These are phyloP conservation scores for Chymomyza procnemis DNA, from an alignment of 2,888 invertebrate genomes.

Conservation along the genomic window DNA sequence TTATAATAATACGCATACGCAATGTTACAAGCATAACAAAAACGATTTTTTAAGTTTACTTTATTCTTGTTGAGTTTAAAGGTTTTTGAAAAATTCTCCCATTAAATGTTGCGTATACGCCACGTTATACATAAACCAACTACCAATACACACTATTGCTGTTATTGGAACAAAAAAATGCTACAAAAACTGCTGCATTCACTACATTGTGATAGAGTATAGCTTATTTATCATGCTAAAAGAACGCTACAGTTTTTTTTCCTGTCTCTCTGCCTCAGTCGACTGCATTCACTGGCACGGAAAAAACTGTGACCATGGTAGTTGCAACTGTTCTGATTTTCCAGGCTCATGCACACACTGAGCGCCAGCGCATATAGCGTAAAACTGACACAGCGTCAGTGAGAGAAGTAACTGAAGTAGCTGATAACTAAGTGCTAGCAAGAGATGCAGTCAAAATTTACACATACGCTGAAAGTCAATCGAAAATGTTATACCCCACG, in stretches of 20 bases:
- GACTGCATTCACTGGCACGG: slow-evolving; percentile 39
- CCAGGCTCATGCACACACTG: slow-evolving; percentile 57
- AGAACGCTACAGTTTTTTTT: slow-evolving; percentile 1
- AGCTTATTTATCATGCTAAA: neutral
- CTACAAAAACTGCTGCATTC: no score
- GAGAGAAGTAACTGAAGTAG: slow-evolving; percentile 8
- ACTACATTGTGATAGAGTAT: neutral
- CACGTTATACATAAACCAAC: no score
- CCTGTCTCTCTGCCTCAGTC: neutral
- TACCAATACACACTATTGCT: no score
- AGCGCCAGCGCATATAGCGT: slow-evolving; percentile 18
- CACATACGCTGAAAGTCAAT: neutral
- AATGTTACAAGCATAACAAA: no score
- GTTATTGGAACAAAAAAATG: no score
- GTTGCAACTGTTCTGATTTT: slow-evolving; percentile 56
- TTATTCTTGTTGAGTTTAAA: no score
- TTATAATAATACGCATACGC: no score
- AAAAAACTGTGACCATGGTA: neutral
- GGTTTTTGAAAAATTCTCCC: no score
- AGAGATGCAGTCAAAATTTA: slow-evolving; percentile 7
- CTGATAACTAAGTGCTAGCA: slow-evolving; percentile 17
- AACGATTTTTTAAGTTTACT: no score
- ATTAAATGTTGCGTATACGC: no score
- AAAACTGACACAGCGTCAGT: neutral
- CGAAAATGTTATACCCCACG: neutral